Percentiles rank a stretch among this genome's conserved stretches.
Evolutionary conservation across 2,113 vertebrate genomes (phyloP).

Genomic region (Macrotis lagotis): DNA sequence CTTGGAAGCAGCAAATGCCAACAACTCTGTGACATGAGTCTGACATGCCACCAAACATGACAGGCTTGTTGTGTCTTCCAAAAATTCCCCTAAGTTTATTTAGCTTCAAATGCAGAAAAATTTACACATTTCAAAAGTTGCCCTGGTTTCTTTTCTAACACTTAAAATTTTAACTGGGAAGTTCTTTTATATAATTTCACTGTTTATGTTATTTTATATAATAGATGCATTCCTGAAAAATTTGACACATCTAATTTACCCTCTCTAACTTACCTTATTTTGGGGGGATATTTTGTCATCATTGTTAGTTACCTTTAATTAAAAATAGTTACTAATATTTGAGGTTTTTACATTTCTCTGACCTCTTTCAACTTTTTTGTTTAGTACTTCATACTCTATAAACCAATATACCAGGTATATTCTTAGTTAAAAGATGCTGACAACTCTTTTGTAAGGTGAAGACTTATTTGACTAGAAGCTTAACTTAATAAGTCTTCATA

Average conservation of each 20-base stretch:
- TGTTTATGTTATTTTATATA: neutral
- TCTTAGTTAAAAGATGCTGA: neutral
- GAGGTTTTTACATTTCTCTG: neutral
- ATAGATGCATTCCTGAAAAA: neutral
- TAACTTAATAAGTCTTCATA: neutral
- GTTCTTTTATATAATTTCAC: neutral
- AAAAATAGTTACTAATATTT: neutral
- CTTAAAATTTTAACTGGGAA: neutral
- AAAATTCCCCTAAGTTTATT: neutral
- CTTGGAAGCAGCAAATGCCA: neutral
- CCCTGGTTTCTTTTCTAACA: neutral
- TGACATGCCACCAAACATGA: neutral
- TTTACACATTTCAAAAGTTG: neutral
- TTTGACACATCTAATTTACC: neutral
- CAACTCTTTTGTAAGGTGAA: neutral
- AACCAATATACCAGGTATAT: neutral
- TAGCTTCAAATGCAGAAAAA: neutral
- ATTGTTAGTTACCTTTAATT: neutral
- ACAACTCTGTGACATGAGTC: neutral
- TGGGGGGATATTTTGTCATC: neutral
- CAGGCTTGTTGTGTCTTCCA: neutral
- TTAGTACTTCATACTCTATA: neutral
- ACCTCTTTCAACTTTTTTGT: neutral
- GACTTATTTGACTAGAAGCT: neutral
- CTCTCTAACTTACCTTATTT: neutral